These are phyloP conservation scores for Centruroides vittatus DNA, from an alignment of 1,140 invertebrate genomes.

Conservation along the genomic window DNA sequence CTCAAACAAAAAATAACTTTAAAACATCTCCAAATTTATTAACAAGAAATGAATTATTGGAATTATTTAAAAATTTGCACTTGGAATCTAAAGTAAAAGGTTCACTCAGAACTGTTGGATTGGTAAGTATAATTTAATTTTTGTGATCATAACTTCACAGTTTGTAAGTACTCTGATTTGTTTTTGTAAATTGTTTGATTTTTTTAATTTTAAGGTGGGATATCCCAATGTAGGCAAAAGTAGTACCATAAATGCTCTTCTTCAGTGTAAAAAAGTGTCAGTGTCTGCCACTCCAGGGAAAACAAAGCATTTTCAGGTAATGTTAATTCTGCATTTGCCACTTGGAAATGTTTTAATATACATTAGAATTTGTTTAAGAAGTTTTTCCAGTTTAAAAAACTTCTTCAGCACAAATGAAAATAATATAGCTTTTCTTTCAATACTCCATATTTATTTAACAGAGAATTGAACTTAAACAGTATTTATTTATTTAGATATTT, in stretches of 20 bases:
- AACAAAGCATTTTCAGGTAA: constrained; percentile 76
- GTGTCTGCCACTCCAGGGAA: constrained; percentile 94
- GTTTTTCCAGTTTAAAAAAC: no score
- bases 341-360: no score
- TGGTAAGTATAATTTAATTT: constrained; percentile 36
- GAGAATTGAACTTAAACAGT: no score
- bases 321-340: neutral
- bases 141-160: neutral
- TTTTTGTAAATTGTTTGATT: neutral
- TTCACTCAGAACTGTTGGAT: constrained; percentile 58
- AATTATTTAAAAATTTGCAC: constrained; percentile 51
- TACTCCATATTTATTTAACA: no score
- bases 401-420: no score
- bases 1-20: no score
- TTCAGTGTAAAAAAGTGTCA: constrained; percentile 82
- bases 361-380: no score
- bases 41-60: constrained; percentile 31
- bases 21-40: neutral
- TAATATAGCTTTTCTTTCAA: no score
- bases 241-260: constrained; percentile 89
- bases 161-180: neutral
- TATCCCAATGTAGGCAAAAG: constrained; percentile 99
- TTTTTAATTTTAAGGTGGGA: constrained; percentile 42
- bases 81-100: constrained; percentile 36
- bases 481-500: no score